Conservation (phyloP, 2,888 invertebrate species). For the Melieria picta region DNA sequence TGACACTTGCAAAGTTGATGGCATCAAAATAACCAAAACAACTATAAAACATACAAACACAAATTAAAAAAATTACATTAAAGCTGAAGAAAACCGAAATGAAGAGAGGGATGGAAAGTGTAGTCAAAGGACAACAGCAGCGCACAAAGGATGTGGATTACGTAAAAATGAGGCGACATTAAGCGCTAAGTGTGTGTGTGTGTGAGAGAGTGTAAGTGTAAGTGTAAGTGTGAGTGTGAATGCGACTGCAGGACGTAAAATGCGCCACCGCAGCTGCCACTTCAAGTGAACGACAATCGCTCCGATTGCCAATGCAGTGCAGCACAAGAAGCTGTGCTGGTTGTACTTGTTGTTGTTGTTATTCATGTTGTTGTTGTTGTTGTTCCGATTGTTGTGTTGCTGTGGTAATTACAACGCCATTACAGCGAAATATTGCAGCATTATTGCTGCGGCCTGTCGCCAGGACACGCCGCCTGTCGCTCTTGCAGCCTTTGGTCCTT, state of each 20-base stretch:
- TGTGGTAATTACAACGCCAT: conserved; percentile 4
- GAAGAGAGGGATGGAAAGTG: background rate
- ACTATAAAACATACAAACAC: background rate
- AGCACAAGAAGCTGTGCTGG: background rate
- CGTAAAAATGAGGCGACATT: conserved; percentile 4
- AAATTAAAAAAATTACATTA: background rate
- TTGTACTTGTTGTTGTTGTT: too few species aligned
- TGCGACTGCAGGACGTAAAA: background rate
- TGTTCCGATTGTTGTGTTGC: background rate
- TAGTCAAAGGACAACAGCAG: background rate
- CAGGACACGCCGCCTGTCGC: background rate
- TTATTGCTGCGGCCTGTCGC: conserved; percentile 9
- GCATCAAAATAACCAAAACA: too few species aligned
- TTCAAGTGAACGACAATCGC: background rate
- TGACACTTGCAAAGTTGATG: too few species aligned
- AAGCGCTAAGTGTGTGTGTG: background rate
- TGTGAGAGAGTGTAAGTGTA: too few species aligned
- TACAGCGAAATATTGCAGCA: conserved; percentile 18
- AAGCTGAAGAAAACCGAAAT: too few species aligned
- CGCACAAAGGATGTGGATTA: background rate
- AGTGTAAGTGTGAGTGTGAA: background rate
- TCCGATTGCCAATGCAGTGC: background rate
- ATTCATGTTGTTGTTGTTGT: too few species aligned
- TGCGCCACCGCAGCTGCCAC: background rate
- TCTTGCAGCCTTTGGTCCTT: too few species aligned